These are phyloP conservation scores for Anoplophora glabripennis DNA, from an alignment of 1,140 invertebrate genomes.

Conservation along the genomic window DNA sequence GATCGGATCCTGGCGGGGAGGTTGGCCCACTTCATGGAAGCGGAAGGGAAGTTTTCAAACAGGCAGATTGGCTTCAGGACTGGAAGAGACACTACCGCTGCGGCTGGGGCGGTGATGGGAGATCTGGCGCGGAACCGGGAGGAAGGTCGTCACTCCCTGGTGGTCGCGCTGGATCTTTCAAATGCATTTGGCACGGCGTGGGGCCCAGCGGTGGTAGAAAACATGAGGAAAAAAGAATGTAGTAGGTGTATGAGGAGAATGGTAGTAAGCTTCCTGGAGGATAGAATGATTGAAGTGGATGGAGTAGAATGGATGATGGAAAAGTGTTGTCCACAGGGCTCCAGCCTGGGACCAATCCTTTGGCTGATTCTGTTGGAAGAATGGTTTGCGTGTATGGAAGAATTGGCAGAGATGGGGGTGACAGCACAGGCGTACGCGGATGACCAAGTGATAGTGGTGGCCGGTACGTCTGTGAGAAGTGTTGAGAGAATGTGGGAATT, in stretches of 20 bases:
- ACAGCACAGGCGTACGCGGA: no score
- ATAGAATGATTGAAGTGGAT: no score
- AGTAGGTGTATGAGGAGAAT: no score
- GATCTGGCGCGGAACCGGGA: not conserved
- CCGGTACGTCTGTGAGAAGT: no score
- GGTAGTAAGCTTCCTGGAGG: no score
- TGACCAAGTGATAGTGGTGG: no score
- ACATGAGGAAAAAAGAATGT: no score
- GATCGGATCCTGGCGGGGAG: not conserved
- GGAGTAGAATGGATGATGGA: no score
- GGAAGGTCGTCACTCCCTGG: not conserved
- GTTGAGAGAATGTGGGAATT: slow-evolving; percentile 3
- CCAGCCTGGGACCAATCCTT: slow-evolving; percentile 22
- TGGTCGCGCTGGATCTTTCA: slow-evolving; percentile 16
- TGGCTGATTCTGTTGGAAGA: no score
- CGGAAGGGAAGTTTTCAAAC: not conserved
- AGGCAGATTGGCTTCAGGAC: slow-evolving; percentile 25
- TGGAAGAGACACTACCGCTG: slow-evolving; percentile 8
- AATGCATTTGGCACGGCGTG: slow-evolving; percentile 24
- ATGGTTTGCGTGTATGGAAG: not conserved
- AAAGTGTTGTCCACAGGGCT: not conserved
- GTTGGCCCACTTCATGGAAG: not conserved
- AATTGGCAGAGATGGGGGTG: no score
- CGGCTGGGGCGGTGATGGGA: slow-evolving; percentile 2
- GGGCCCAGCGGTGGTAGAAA: no score